Conservation (phyloP, 2,797 vertebrate species). For the Sardinella longiceps region DNA sequence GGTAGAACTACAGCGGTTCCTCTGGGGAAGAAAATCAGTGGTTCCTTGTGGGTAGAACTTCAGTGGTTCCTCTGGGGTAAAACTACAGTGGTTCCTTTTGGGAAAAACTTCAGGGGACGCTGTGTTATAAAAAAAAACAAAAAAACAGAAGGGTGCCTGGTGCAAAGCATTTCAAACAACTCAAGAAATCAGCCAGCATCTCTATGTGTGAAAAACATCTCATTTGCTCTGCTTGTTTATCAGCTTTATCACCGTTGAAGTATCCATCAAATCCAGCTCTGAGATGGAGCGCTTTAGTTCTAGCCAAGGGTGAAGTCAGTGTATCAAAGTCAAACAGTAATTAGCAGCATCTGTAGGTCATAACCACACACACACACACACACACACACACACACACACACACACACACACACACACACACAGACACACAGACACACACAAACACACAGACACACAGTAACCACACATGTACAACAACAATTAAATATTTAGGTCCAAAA, state of each 20-base stretch:
- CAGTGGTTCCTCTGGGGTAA: too few relatives aligned
- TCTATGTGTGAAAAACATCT: neutral
- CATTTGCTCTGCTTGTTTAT: neutral
- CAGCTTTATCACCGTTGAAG: conserved; percentile 19
- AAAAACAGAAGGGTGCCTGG: neutral
- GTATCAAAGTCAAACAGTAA: neutral
- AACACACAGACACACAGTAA: too few relatives aligned
- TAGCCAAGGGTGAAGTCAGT: neutral
- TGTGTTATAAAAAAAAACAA: neutral
- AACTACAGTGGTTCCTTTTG: too few relatives aligned
- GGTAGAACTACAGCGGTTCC: too few relatives aligned
- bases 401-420: too few relatives aligned
- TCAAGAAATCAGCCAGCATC: neutral
- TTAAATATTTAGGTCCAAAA: neutral
- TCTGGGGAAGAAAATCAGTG: too few relatives aligned
- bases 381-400: too few relatives aligned
- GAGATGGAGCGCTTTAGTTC: too few relatives aligned
- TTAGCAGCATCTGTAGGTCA: neutral
- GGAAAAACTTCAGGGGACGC: too few relatives aligned
- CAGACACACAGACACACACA: too few relatives aligned
- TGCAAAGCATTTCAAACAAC: conserved; percentile 17
- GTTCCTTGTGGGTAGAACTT: too few relatives aligned
- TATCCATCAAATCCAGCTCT: neutral
- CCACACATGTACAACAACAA: neutral
- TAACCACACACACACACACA: neutral